Base-by-base conservation (phyloP, 2,113 vertebrate species). In the Motacilla alba region DNA sequence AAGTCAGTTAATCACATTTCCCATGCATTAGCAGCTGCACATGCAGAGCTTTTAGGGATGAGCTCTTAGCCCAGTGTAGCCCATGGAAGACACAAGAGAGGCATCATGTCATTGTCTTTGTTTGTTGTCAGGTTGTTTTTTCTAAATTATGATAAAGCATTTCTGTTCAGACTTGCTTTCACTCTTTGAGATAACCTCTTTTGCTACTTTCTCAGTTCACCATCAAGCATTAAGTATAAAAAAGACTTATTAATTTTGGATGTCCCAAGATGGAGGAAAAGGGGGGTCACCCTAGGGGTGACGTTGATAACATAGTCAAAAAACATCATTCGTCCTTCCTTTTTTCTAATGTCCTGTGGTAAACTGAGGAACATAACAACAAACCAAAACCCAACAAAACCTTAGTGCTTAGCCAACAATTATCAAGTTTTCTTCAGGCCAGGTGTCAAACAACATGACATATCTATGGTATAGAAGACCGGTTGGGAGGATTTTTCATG, bases 1-100 rank as follows among this genome's bases (percentile, higher is more conserved):
- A 95, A 83, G 98, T 97, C 93, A 97, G 95, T 97, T 99, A 99
- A 99, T 99, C 98, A 97, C 95, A 98, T 99, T 99, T 97, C 94
- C 93, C 52, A 46, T 98, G 98, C 98, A 98, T 99, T 99, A 99
- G 98, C 97, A 96, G 95, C 97, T 97, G 97, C 97, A 98, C 96
- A 93, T 81, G 96, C 94, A 95, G 95, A 96, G 98, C 97, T 98
- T 97, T 98, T 97, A 98, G 96, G 79, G 85, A 75, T 93, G 95
- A 96, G 91, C 83, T 94, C 97, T 97, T 90, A 90, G 96, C 86
- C 75, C 97, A 66, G 63, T 37, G 16, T 46, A 79, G 73, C 33
- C 56, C 44, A 11, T 35, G 13, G 33, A 87, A 90, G 78, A 96
- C 89, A 72, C 39, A 24, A 56, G 77, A 77, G 73, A 64, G 73